These are phyloP conservation scores for Ochropleura plecta DNA, from an alignment of 2,888 invertebrate genomes.

Conservation along the genomic window DNA sequence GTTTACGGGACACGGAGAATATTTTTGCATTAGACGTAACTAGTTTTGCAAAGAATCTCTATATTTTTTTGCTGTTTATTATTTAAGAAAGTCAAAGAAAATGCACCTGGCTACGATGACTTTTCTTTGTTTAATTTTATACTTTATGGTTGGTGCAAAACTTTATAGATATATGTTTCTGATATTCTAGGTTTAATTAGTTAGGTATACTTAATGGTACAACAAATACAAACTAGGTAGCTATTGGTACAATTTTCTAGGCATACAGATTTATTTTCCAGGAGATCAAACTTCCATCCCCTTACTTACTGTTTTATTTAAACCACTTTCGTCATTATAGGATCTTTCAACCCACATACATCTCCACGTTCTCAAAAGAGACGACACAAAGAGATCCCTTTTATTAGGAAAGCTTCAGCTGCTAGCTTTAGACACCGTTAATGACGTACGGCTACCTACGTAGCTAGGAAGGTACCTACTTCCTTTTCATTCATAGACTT, in stretches of 20 bases:
- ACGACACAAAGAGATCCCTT: background rate
- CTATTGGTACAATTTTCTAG: background rate
- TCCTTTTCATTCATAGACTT: conserved; percentile 12
- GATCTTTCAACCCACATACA: background rate
- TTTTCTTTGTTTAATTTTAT: background rate
- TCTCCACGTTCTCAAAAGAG: conserved; percentile 15
- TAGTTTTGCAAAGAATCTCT: conserved; percentile 25
- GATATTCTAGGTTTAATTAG: background rate
- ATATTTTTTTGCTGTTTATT: conserved; percentile 39
- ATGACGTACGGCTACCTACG: background rate
- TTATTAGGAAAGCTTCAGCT: conserved; percentile 16
- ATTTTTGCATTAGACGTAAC: conserved; percentile 35
- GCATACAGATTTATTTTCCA: too few relatives aligned
- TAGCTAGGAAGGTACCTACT: background rate
- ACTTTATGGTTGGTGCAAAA: background rate
- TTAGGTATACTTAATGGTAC: too few relatives aligned
- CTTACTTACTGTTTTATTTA: background rate
- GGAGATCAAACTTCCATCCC: background rate
- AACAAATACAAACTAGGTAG: background rate
- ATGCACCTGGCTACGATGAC: background rate
- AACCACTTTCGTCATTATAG: background rate
- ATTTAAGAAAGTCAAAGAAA: conserved; percentile 21
- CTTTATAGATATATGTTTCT: background rate
- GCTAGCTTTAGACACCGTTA: conserved; percentile 22
- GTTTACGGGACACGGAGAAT: conserved; percentile 23